Conservation (phyloP, 2,797 vertebrate genomes). For the Hemitrygon akajei region DNA sequence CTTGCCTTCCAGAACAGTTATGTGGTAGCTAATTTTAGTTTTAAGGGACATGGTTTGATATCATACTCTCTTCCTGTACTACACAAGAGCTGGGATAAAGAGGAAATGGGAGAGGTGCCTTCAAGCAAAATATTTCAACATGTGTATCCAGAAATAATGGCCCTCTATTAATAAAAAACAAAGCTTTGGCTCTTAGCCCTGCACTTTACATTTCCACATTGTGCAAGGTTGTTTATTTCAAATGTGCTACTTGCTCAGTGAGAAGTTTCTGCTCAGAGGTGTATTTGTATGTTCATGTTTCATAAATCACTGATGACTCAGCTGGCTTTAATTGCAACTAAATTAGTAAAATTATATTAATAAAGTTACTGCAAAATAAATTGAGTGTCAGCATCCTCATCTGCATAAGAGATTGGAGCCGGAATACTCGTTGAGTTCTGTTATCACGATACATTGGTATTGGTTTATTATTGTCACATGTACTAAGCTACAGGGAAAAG, state of each 20-base stretch:
- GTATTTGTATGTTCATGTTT: constrained; percentile 17
- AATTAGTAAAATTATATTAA: constrained; percentile 53
- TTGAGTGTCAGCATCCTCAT: constrained; percentile 12
- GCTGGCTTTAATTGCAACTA: constrained; percentile 68
- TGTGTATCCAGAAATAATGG: not conserved
- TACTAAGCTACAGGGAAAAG: too few relatives aligned
- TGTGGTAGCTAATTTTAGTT: not conserved
- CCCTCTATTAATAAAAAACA: not conserved
- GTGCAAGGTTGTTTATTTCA: not conserved
- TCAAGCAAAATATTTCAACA: not conserved
- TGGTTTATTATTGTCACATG: not conserved
- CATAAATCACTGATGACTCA: constrained; percentile 50
- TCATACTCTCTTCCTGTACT: not conserved
- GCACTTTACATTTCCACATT: not conserved
- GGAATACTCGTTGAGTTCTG: not conserved
- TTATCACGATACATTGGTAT: not conserved
- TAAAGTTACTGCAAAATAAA: constrained; percentile 33
- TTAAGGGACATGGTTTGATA: not conserved
- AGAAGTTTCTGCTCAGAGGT: not conserved
- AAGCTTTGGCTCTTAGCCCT: not conserved
- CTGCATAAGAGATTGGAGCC: constrained; percentile 15
- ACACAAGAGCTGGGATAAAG: not conserved
- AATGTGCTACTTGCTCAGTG: not conserved
- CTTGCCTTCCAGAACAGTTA: not conserved
- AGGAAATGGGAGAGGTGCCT: not conserved